phyloP scores from a whole-genome alignment of 2,797 vertebrate genomes.

The Fistularia commersonii region DNA sequence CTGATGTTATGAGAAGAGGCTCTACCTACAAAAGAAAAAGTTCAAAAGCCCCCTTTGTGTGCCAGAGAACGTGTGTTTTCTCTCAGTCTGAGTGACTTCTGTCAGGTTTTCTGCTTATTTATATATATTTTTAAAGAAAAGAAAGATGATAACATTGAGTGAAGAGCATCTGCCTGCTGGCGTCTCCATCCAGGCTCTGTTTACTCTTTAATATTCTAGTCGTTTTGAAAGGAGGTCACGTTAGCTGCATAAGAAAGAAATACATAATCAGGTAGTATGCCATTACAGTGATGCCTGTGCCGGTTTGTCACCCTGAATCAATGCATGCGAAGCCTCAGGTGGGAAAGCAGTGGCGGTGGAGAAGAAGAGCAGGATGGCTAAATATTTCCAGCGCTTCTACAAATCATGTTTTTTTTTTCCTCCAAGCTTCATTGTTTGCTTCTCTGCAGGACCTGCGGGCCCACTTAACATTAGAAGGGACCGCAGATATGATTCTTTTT shows the following conservation, averaged over 20 bases:
- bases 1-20: constrained; percentile 34
- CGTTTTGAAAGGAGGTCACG: constrained; percentile 65
- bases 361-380: constrained; percentile 17
- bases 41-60: constrained; percentile 54
- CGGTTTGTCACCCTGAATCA: constrained; percentile 43
- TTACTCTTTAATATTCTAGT: constrained; percentile 58
- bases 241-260: constrained; percentile 34
- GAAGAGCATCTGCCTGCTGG: constrained; percentile 59
- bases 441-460: no score
- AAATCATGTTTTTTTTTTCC: no score
- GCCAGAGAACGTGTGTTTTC: constrained; percentile 27
- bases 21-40: constrained; percentile 35
- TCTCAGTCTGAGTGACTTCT: constrained; percentile 53
- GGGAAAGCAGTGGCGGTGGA: constrained; percentile 19
- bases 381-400: no score
- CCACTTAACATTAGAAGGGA: no score
- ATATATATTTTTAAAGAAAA: constrained; percentile 42
- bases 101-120: constrained; percentile 61
- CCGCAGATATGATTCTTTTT: no score
- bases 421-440: no score
- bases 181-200: constrained; percentile 50
- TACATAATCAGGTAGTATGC: constrained; percentile 48
- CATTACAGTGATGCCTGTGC: constrained; percentile 44
- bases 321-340: constrained; percentile 44
- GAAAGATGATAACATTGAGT: constrained; percentile 8